Evolutionary conservation across 2,797 vertebrate species (phyloP).

Genomic region (Pangasius krempfi): DNA sequence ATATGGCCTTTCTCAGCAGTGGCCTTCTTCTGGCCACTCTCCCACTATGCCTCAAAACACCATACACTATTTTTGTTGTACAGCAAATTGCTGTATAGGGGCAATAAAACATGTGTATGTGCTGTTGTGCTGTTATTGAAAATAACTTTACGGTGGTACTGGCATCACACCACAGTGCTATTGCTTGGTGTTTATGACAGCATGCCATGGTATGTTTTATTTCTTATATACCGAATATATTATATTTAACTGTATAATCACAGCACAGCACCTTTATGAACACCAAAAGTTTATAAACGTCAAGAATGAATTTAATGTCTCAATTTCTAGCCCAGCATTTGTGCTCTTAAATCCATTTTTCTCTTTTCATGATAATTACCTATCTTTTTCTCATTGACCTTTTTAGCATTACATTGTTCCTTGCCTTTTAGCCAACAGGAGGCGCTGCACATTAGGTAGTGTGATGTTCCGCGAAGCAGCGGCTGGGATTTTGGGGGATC

Average conservation of each 20-base stretch:
- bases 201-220: no score
- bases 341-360: background rate
- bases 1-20: no score
- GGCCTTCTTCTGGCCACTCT: no score
- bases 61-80: background rate
- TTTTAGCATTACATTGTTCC: background rate
- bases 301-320: background rate
- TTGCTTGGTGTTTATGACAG: no score
- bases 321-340: background rate
- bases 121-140: no score
- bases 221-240: background rate
- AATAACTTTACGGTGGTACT: no score
- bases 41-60: no score
- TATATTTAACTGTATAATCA: background rate
- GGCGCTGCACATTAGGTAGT: slow-evolving; percentile 16
- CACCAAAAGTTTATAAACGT: background rate
- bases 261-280: background rate
- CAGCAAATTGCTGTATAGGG: background rate
- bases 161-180: no score
- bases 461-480: slow-evolving; percentile 17
- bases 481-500: background rate
- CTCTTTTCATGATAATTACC: no score
- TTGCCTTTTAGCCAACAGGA: slow-evolving; percentile 20
- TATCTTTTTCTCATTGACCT: background rate
- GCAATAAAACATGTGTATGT: background rate